Evolutionary conservation across 2,888 invertebrate genomes (phyloP).

Genomic region (Drosophila merina): DNA sequence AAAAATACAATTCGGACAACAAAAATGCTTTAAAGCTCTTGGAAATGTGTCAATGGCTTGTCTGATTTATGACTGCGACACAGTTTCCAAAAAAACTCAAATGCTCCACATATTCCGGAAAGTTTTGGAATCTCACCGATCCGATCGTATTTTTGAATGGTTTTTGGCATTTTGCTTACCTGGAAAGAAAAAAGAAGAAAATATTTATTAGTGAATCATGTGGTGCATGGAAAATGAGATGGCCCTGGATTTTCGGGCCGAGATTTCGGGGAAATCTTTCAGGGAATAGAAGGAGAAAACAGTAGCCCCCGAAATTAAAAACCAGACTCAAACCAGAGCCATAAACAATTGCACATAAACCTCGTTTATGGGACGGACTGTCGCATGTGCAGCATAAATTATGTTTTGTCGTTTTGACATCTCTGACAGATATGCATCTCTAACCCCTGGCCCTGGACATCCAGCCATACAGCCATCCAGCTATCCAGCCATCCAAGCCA

Average conservation of each 20-base stretch:
- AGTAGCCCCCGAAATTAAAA: conserved; percentile 26
- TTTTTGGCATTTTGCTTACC: conserved; percentile 42
- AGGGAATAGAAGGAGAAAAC: conserved; percentile 16
- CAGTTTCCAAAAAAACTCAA: conserved; percentile 48
- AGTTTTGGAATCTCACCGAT: conserved; percentile 15
- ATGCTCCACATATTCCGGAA: conserved; percentile 61
- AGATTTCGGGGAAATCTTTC: conserved; percentile 27
- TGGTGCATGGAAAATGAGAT: conserved; percentile 30
- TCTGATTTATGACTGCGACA: conserved; percentile 73
- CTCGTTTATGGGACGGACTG: conserved; percentile 49
- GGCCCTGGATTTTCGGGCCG: conserved; percentile 5
- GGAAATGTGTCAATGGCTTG: conserved; percentile 54
- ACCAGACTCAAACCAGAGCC: conserved; percentile 31
- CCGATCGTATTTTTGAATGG: background rate
- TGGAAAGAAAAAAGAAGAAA: conserved; percentile 31
- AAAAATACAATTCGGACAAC: conserved; percentile 34
- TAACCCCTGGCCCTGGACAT: conserved; percentile 51
- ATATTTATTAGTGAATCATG: conserved; percentile 44
- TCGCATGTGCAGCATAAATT: conserved; percentile 73
- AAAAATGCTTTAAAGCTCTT: conserved; percentile 32
- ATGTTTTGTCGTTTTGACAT: conserved; percentile 72
- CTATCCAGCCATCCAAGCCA: conserved; percentile 15
- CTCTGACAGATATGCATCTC: conserved; percentile 73
- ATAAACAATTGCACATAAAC: conserved; percentile 55
- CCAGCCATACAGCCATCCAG: conserved; percentile 25